Evolutionary conservation across 2,113 vertebrate species (phyloP).

Genomic region (Oryzias curvinotus): DNA sequence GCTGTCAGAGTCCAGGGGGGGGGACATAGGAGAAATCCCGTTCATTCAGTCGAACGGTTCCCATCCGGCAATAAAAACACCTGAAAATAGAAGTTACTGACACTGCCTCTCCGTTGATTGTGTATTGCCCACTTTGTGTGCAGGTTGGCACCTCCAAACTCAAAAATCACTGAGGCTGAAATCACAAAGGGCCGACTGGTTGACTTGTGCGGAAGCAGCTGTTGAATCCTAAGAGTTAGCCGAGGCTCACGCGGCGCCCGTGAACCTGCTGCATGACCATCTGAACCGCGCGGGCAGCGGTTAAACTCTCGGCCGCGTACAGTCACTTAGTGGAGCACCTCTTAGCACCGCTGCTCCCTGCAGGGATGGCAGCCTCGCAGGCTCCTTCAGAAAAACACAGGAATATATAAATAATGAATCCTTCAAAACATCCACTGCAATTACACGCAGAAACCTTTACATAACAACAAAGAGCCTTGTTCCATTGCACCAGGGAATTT

Average conservation of each 20-base stretch:
- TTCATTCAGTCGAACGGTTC: no score
- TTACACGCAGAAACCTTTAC: conserved; percentile 74
- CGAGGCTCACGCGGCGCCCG: conserved; percentile 27
- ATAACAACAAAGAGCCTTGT: conserved; percentile 77
- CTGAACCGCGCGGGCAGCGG: conserved; percentile 43
- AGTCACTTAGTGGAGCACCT: conserved; percentile 60
- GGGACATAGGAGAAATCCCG: no score
- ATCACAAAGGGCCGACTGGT: conserved; percentile 62
- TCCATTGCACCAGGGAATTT: conserved; percentile 72
- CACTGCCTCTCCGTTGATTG: conserved; percentile 8
- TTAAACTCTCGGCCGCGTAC: conserved; percentile 53
- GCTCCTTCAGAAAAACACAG: conserved; percentile 62
- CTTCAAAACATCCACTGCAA: conserved; percentile 72
- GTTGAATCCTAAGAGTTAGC: conserved; percentile 55
- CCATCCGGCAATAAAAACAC: no score
- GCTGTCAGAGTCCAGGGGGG: conserved; percentile 55
- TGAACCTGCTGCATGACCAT: conserved; percentile 44
- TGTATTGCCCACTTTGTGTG: conserved; percentile 39
- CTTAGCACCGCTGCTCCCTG: conserved; percentile 42
- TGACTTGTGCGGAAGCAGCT: conserved; percentile 56
- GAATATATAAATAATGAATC: conserved; percentile 76
- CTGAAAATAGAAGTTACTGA: not conserved
- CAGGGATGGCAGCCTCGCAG: conserved; percentile 46
- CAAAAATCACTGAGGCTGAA: conserved; percentile 69
- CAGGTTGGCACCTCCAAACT: conserved; percentile 53